A percentile compares a stretch with the other conserved stretches of the same genome.
Evolutionary conservation across 2,888 invertebrate genomes (phyloP).

Genomic region (Machimus rusticus): DNA sequence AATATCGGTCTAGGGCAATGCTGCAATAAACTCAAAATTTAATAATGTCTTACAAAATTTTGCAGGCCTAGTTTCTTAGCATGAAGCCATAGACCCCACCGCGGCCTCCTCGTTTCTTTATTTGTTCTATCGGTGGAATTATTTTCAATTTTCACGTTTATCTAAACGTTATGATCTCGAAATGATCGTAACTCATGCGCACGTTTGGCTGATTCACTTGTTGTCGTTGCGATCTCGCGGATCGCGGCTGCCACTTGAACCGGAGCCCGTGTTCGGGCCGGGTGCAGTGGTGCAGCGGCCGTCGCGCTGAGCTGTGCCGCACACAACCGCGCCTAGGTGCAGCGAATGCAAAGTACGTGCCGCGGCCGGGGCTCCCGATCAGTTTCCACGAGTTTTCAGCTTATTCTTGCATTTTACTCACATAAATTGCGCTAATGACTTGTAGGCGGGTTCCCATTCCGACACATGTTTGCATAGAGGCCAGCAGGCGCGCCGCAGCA

Average conservation of each 20-base stretch:
- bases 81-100: neutral
- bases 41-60: neutral
- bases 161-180: constrained; percentile 9
- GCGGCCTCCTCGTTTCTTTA: neutral
- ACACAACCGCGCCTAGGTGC: neutral
- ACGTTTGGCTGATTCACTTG: constrained; percentile 12
- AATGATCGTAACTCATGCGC: constrained; percentile 16
- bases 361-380: neutral
- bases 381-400: constrained; percentile 5
- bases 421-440: constrained; percentile 45
- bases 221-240: neutral
- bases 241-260: neutral
- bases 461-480: constrained; percentile 44
- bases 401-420: constrained; percentile 43
- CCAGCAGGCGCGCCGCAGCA: neutral
- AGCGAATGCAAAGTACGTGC: constrained; percentile 22
- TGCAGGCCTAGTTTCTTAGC: neutral
- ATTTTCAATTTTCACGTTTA: constrained; percentile 26
- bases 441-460: constrained; percentile 44
- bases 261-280: neutral
- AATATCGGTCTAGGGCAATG: too few species aligned
- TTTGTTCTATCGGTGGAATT: constrained; percentile 1
- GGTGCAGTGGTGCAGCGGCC: too few species aligned
- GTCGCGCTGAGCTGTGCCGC: neutral
- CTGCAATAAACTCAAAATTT: too few species aligned